Conservation (phyloP, 2,797 vertebrate species). For the Bradypodion ventrale region DNA sequence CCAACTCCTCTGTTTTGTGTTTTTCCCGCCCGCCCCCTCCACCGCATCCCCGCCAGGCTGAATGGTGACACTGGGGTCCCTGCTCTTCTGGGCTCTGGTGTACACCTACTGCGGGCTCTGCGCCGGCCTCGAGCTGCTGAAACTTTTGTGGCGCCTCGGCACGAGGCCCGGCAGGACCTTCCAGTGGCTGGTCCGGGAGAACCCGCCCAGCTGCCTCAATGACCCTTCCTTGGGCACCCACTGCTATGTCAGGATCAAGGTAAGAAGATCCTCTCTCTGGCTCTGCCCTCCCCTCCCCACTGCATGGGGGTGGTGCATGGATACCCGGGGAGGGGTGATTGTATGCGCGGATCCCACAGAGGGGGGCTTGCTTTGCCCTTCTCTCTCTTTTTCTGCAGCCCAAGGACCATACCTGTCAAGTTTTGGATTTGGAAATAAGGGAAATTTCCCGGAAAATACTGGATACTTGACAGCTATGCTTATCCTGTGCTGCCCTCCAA, state of each 20-base stretch:
- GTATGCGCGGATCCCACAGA: too few species aligned
- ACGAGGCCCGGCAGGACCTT: constrained; percentile 86
- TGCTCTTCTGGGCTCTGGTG: constrained; percentile 89
- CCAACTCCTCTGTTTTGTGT: neutral
- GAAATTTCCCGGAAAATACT: too few species aligned
- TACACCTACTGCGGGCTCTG: constrained; percentile 89
- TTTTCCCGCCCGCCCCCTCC: constrained; percentile 9
- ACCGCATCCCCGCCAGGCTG: constrained; percentile 72
- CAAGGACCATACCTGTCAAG: too few species aligned
- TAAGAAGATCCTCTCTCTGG: too few species aligned
- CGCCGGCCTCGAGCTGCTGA: constrained; percentile 84
- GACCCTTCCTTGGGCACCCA: constrained; percentile 96
- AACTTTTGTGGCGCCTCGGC: constrained; percentile 91
- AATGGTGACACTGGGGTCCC: constrained; percentile 76
- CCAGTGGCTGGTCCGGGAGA: constrained; percentile 84
- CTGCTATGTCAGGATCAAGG: constrained; percentile 97
- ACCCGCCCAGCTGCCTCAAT: constrained; percentile 88
- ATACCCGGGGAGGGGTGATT: neutral
- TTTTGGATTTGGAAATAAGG: too few species aligned
- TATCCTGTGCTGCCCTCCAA: too few species aligned
- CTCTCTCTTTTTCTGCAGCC: too few species aligned
- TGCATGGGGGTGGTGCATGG: too few species aligned
- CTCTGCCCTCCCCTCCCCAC: too few species aligned
- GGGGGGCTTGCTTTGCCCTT: too few species aligned
- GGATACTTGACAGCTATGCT: too few species aligned